These are phyloP conservation scores for Echiichthys vipera DNA, from an alignment of 2,797 vertebrate species.

Conservation along the genomic window DNA sequence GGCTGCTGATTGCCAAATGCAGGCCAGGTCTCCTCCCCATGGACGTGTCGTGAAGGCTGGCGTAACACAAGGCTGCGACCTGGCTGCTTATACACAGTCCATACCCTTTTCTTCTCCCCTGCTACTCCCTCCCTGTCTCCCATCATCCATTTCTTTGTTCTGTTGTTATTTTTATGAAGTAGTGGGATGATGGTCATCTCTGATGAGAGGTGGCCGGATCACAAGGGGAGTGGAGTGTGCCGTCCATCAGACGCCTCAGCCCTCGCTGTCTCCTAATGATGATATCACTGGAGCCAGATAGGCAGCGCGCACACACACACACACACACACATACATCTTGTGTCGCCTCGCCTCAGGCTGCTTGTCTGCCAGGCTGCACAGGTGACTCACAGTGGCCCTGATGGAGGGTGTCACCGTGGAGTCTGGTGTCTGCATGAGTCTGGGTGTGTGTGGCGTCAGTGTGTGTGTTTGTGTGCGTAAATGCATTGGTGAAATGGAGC, in stretches of 20 bases:
- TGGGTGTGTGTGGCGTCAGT: conserved; percentile 70
- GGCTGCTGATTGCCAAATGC: conserved; percentile 68
- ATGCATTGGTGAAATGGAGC: conserved; percentile 61
- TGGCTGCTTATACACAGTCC: conserved; percentile 39
- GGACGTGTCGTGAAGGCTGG: conserved; percentile 58
- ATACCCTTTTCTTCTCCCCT: conserved; percentile 29
- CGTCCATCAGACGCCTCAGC: conserved; percentile 75
- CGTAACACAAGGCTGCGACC: conserved; percentile 71
- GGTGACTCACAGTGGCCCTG: conserved; percentile 83
- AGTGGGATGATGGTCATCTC: conserved; percentile 53
- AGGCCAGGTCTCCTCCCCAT: conserved; percentile 66
- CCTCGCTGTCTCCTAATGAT: conserved; percentile 75
- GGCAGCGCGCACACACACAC: conserved; percentile 35
- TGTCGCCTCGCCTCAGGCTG: conserved; percentile 70
- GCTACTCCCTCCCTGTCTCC: conserved; percentile 16
- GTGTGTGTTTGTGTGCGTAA: conserved; percentile 40
- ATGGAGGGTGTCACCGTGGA: conserved; percentile 77
- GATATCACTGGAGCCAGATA: conserved; percentile 83
- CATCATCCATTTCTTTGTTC: conserved; percentile 65
- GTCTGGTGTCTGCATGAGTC: conserved; percentile 75
- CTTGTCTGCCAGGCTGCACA: conserved; percentile 76
- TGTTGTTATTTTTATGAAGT: conserved; percentile 69
- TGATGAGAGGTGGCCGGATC: conserved; percentile 59
- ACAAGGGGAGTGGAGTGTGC: conserved; percentile 76
- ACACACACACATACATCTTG: conserved; percentile 46